These are phyloP conservation scores for Coenobita brevimanus DNA, from an alignment of 1,140 invertebrate species.

Conservation along the genomic window DNA sequence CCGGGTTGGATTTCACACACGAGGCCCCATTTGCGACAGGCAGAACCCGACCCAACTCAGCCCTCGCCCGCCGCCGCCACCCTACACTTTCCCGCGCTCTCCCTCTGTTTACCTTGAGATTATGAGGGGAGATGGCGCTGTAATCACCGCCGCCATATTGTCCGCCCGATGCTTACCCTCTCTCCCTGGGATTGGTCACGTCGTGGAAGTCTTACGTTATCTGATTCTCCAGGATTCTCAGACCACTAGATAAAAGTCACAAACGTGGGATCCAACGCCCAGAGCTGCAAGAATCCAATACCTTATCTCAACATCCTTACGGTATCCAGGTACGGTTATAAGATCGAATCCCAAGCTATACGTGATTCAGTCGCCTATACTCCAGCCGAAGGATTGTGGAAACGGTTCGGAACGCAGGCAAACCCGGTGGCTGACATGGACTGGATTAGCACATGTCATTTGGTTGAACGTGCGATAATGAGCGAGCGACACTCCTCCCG, in stretches of 20 bases:
- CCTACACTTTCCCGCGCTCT: conserved; percentile 30
- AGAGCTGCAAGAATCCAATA: neutral
- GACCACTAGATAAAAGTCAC: neutral
- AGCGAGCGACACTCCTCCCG: conserved; percentile 48
- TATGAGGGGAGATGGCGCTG: conserved; percentile 65
- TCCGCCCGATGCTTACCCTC: conserved; percentile 59
- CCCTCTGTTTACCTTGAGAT: conserved; percentile 67
- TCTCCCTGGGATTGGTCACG: conserved; percentile 53
- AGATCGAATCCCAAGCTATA: too few relatives aligned
- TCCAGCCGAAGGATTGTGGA: conserved; percentile 19
- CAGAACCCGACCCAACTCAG: too few relatives aligned
- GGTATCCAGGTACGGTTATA: too few relatives aligned
- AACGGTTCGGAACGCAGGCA: neutral
- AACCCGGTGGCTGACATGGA: conserved; percentile 27
- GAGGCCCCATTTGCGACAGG: too few relatives aligned
- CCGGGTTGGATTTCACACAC: too few relatives aligned
- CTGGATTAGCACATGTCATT: conserved; percentile 60
- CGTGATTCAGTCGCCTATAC: too few relatives aligned
- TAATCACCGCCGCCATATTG: conserved; percentile 64
- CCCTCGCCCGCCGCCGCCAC: neutral
- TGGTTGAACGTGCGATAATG: conserved; percentile 61
- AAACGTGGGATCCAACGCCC: neutral
- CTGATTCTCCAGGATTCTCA: conserved; percentile 23
- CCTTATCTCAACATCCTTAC: neutral
- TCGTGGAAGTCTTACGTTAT: conserved; percentile 25